A percentile compares a stretch with the other conserved stretches of the same genome.
phyloP scores from a whole-genome alignment of 2,888 invertebrate genomes.

The Drosophila kokeensis region DNA sequence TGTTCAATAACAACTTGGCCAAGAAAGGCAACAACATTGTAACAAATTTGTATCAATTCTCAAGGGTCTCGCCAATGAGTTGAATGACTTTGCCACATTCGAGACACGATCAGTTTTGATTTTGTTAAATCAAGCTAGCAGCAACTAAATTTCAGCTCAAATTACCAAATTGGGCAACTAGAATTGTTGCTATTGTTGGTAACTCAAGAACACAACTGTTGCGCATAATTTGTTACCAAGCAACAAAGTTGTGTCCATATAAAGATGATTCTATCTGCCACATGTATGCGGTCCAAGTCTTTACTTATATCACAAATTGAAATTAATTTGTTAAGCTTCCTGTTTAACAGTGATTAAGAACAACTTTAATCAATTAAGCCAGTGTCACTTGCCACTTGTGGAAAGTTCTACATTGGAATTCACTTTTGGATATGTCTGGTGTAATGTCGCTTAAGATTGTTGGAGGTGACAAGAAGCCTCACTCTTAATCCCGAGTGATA shows the following conservation, averaged over 20 bases:
- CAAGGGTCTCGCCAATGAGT: slow-evolving; percentile 64
- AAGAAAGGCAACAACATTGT: slow-evolving; percentile 33
- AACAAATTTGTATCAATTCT: slow-evolving; percentile 70
- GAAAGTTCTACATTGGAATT: neutral
- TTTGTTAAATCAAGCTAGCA: neutral
- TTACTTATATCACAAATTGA: neutral
- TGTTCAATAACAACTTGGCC: slow-evolving; percentile 50
- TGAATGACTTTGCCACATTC: slow-evolving; percentile 52
- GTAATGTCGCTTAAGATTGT: slow-evolving; percentile 16
- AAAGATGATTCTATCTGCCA: neutral
- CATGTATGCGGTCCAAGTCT: neutral
- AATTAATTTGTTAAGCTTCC: neutral
- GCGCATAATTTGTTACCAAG: slow-evolving; percentile 5
- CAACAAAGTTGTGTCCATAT: neutral
- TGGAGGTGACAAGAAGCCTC: slow-evolving; percentile 20
- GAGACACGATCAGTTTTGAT: neutral
- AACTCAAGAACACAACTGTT: slow-evolving; percentile 3
- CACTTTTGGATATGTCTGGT: neutral
- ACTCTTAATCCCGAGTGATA: slow-evolving; percentile 38
- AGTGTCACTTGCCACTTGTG: neutral
- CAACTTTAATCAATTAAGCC: neutral
- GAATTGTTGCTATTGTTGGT: neutral
- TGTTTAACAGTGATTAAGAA: neutral
- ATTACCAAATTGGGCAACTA: slow-evolving; percentile 20
- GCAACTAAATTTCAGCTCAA: slow-evolving; percentile 22